Conservation (phyloP, 2,113 vertebrate genomes). For the Phylloscopus trochiloides region DNA sequence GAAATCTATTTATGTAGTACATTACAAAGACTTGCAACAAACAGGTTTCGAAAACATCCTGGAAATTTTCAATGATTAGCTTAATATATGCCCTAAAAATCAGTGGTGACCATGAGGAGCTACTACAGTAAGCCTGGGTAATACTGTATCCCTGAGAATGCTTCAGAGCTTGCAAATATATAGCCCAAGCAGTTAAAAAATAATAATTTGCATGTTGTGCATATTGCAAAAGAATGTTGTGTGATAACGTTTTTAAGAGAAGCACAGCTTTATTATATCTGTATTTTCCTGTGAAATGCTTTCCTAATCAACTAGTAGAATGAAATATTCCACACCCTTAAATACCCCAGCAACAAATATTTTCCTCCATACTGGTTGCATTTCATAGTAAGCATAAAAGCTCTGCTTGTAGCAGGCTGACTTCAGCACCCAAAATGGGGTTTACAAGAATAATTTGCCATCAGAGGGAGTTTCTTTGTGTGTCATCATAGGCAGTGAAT, state of each 20-base stretch:
- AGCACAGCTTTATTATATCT: not conserved
- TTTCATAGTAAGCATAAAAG: not conserved
- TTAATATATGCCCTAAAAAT: not conserved
- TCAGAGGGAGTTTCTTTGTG: not conserved
- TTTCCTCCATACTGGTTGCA: not conserved
- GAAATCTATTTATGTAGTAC: constrained; percentile 2
- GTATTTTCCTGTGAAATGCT: not conserved
- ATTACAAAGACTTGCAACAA: constrained; percentile 37
- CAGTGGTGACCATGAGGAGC: not conserved
- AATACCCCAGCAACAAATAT: not conserved
- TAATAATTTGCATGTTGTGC: not conserved
- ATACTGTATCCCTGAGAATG: not conserved
- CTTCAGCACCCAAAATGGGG: not conserved
- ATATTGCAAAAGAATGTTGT: not conserved
- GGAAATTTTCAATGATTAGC: not conserved
- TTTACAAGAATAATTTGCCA: not conserved
- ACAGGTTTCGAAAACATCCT: constrained; percentile 30
- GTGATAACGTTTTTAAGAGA: not conserved
- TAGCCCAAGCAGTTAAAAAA: not conserved
- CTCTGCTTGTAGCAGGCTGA: not conserved
- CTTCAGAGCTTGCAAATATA: not conserved
- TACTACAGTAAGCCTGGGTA: not conserved
- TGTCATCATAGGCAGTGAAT: not conserved
- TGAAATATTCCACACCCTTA: not conserved
- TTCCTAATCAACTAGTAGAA: not conserved